Base-by-base conservation (phyloP, 2,797 vertebrate genomes). In the Hipposideros larvatus region DNA sequence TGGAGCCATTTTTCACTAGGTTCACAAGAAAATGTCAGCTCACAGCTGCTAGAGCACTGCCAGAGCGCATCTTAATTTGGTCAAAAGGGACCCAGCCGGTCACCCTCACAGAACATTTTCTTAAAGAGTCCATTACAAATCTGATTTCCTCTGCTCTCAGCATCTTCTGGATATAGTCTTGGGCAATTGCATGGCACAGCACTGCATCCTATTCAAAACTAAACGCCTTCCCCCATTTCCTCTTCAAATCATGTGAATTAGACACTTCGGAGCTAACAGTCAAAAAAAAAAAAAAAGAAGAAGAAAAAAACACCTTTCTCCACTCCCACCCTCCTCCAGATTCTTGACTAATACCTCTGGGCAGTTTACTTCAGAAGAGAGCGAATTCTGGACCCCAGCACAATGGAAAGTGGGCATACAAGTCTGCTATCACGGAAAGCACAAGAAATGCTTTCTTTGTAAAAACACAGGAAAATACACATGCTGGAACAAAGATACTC, bases 1-100 rank as follows among this genome's bases (percentile, higher is more conserved):
- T 89, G 98, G 98, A 99, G 98, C 98, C 98, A 98, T 99, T 98
- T 98, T 98, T 98, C 98, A 98, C 95, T 74, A 97, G 97, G 96
- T 98, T 98, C 98, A 97, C 0, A n/a, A 97, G 98, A 98, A 98
- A 98, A 98, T 98, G 98, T 98, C 98, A 99, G 98, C 98, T 98
- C 96, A 97, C 98, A 98, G 98, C 97, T 98, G 98, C 97, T 97
- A 96, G 96, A 94, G 97, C 97, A 92, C 97, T 96, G 98, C 98
- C 97, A 98, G 98, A 98, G 91, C 97, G 96, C 97, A 97, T 98
- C 98, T 98, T 98, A 97, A 98, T 98, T 98, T 98, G 98, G 97
- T 96, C 98, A 97, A 98, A 95, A 96, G 97, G 98, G 98, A 98
- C 97, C 78, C 96, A 92, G 96, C 95, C 97, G 98, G 97, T 96